Percentiles rank a stretch among this genome's conserved stretches.
These are phyloP conservation scores for Copsychus sechellarum DNA, from an alignment of 2,113 vertebrate genomes.

Conservation along the genomic window DNA sequence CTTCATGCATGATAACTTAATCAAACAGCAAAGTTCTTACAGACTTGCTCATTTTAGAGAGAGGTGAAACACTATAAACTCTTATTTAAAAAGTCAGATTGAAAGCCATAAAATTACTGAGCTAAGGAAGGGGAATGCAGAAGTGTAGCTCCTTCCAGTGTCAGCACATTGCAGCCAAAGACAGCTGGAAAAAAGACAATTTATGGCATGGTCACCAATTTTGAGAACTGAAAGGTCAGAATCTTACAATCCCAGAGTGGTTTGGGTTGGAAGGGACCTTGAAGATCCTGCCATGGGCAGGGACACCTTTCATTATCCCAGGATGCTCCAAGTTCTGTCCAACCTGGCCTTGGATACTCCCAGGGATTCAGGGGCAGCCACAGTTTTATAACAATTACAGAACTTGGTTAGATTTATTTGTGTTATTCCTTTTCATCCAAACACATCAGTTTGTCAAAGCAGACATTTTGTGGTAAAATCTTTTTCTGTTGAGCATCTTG, in stretches of 20 bases:
- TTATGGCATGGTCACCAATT: background rate
- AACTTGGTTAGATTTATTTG: background rate
- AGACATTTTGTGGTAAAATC: background rate
- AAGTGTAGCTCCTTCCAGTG: background rate
- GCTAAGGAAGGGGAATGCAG: background rate
- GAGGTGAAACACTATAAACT: conserved; percentile 44
- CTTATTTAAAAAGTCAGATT: conserved; percentile 27
- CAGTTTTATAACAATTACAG: background rate
- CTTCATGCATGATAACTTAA: conserved; percentile 71
- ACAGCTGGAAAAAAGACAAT: background rate
- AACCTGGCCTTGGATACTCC: fast-evolving
- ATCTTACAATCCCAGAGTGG: background rate
- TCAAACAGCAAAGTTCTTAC: conserved; percentile 71
- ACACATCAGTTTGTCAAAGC: background rate
- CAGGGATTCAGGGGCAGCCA: background rate
- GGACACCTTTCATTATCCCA: fast-evolving
- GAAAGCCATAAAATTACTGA: conserved; percentile 30
- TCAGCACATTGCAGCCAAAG: background rate
- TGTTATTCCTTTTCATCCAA: background rate
- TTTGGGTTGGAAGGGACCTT: background rate
- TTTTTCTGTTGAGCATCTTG: background rate
- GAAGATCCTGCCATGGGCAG: background rate
- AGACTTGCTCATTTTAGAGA: conserved; percentile 28
- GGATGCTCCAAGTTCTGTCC: fast-evolving
- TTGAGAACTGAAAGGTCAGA: background rate